phyloP scores from a whole-genome alignment of 2,888 invertebrate species.

The Eupithecia vulgata region DNA sequence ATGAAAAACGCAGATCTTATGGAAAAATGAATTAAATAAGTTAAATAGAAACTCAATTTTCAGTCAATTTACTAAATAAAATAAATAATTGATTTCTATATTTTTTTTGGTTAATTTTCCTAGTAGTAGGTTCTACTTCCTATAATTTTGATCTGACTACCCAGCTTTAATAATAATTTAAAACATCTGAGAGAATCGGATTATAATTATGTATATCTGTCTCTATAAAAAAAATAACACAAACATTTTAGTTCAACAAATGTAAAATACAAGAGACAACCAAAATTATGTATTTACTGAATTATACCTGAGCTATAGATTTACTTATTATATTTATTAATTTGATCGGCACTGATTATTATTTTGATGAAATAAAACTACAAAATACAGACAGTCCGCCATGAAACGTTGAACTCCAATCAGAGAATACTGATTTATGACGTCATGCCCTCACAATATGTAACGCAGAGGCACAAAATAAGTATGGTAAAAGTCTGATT shows the following conservation, averaged over 20 bases:
- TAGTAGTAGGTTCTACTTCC: neutral
- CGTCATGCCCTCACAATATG: no score
- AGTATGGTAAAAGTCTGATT: no score
- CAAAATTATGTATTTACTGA: no score
- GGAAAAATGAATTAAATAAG: conserved; percentile 25
- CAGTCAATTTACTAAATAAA: conserved; percentile 27
- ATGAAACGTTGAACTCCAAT: no score
- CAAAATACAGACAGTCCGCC: no score
- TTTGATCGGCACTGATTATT: no score
- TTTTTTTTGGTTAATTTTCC: conserved; percentile 11
- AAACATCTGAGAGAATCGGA: neutral
- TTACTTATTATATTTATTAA: no score
- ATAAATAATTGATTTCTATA: conserved; percentile 4
- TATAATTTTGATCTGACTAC: neutral
- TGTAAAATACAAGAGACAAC: neutral
- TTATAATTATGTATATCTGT: neutral
- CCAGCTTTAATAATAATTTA: neutral
- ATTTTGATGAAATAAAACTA: no score
- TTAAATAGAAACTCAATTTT: conserved; percentile 27
- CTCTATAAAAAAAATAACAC: neutral
- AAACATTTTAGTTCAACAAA: neutral
- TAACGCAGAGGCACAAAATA: no score
- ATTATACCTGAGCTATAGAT: no score
- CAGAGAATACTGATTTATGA: no score
- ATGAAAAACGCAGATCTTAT: conserved; percentile 23